Evolutionary conservation across 2,797 vertebrate genomes (phyloP).

Genomic region (Denticeps clupeoides): DNA sequence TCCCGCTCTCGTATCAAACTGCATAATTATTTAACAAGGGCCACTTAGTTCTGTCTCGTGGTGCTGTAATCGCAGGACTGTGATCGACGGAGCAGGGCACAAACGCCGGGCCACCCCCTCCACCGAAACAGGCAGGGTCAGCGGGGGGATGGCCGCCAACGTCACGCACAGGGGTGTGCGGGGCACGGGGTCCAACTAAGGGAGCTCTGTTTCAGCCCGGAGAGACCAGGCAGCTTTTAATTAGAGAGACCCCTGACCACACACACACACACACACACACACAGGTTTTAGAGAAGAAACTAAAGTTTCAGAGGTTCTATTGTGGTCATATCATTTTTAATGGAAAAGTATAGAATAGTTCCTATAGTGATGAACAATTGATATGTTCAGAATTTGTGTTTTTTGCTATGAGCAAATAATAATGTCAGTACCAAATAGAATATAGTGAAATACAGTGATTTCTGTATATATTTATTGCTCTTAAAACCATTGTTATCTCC

Average conservation of each 20-base stretch:
- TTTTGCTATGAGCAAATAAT: too few species aligned
- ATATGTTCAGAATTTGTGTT: too few species aligned
- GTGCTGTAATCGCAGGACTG: slow-evolving; percentile 51
- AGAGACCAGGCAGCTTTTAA: background rate
- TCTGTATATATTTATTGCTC: too few species aligned
- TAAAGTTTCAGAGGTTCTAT: too few species aligned
- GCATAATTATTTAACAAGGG: slow-evolving; percentile 61
- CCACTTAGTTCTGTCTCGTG: slow-evolving; percentile 32
- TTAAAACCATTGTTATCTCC: too few species aligned
- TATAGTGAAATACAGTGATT: too few species aligned
- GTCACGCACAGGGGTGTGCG: background rate
- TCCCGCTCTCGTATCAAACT: slow-evolving; percentile 53
- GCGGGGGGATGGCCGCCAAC: background rate
- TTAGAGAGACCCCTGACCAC: background rate
- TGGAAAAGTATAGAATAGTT: too few species aligned
- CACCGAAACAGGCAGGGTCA: background rate
- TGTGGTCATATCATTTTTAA: too few species aligned
- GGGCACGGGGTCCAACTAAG: background rate
- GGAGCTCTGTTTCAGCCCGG: background rate
- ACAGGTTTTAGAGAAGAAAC: too few species aligned
- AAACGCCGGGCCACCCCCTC: too few species aligned
- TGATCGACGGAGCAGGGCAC: slow-evolving; percentile 61
- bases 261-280: background rate
- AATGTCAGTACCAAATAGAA: too few species aligned
- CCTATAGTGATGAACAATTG: too few species aligned